Percentiles rank a stretch among this genome's conserved stretches.
Conservation (phyloP, 2,113 vertebrate species). For the Vicugna pacos region DNA sequence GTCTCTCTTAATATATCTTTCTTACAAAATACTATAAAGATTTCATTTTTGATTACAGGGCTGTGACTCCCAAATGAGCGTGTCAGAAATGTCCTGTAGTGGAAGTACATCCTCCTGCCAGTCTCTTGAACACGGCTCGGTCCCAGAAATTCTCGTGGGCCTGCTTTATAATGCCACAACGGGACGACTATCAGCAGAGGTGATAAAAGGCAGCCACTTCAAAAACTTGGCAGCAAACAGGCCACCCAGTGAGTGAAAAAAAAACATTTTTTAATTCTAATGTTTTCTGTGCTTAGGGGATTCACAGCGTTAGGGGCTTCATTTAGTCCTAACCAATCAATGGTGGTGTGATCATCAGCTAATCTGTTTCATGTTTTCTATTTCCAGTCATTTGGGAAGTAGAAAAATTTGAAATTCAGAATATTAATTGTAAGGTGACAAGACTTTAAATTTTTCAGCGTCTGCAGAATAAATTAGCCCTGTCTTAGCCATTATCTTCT, state of each 20-base stretch:
- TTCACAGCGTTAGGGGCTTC: conserved; percentile 73
- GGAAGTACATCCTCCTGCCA: conserved; percentile 96
- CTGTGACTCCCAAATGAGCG: conserved; percentile 95
- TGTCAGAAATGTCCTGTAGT: conserved; percentile 96
- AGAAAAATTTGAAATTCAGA: conserved; percentile 88
- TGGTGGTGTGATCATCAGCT: conserved; percentile 83
- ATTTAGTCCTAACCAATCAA: conserved; percentile 82
- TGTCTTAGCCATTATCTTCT: conserved; percentile 83
- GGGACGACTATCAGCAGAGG: conserved; percentile 97
- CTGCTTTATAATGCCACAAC: conserved; percentile 98
- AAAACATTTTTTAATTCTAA: conserved; percentile 77
- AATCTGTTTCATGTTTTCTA: conserved; percentile 88
- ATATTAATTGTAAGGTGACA: conserved; percentile 88
- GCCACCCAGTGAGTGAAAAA: conserved; percentile 97
- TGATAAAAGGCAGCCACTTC: conserved; percentile 99
- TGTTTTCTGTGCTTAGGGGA: conserved; percentile 82
- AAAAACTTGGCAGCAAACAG: conserved; percentile 98
- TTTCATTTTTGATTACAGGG: conserved; percentile 88
- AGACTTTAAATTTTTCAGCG: conserved; percentile 86
- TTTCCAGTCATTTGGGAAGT: conserved; percentile 87
- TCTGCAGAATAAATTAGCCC: conserved; percentile 86
- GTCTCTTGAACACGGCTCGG: conserved; percentile 93
- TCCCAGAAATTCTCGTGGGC: conserved; percentile 97
- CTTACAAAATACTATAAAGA: conserved; percentile 60
- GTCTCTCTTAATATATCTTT: not conserved